Base-by-base conservation (phyloP, 1,140 invertebrate species). In the Nylanderia fulva region DNA sequence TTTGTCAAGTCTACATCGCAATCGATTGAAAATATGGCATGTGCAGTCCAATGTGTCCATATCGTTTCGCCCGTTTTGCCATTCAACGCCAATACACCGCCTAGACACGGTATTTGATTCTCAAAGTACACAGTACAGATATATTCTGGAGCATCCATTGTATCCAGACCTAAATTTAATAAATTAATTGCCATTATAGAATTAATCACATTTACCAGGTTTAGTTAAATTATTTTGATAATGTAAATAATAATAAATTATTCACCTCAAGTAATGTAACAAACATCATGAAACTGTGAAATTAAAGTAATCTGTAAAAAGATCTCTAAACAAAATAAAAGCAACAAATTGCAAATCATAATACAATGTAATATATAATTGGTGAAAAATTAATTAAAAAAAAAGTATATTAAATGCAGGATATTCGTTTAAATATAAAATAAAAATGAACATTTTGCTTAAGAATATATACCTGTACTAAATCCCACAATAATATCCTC, bases 401-500 rank as follows among this genome's bases (percentile, higher is more conserved):
- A 82, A 39, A 63, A 54, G 72, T 45, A 39, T 52, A 36, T 60
- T 2, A 61, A 58, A 87, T 58, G 68, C 45, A 13, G 39, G 9
- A 29, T 5, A 29, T 60, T 0, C 11, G 29, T 56, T 80, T 76
- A n/a, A n/a, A 77, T 15, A 85, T 77, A 61, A 27, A 18, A 61
- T 88, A 90, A 87, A 76, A 48, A 48, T 18, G 4, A 48, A 48
- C 68, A 75, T 54, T 48, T 6, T 21, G 2, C 5, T 39, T n/a
- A 54, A 71, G n/a, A 1, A 21, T 74, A 80, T 86, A 87, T 68
- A 97, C 97, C 97, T 94, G 97, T 97, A 61, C 96, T 97, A 93
- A 97, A 98, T 85, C 97, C 97, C 63, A 98, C 95, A 69, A 98
- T 96, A 52, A 98, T 95, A 94, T 98, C 98, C 45, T 96, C 95